Percentiles rank a stretch among this genome's conserved stretches.
These are phyloP conservation scores for Zaprionus capensis DNA, from an alignment of 1,140 invertebrate species.

Conservation along the genomic window DNA sequence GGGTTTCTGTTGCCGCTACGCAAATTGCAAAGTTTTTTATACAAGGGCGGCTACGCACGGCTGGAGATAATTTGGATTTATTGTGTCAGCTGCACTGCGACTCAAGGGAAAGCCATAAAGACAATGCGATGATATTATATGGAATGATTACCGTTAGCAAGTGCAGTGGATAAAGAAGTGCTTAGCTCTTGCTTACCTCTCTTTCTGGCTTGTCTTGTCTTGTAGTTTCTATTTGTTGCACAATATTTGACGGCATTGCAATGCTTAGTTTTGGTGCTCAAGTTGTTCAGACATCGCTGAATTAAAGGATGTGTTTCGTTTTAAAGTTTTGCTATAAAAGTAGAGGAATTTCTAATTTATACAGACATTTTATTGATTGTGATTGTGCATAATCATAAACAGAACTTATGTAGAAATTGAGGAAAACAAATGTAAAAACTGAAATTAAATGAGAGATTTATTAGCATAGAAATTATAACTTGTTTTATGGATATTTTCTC, in stretches of 20 bases:
- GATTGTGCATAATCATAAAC: not conserved
- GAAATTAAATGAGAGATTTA: not conserved
- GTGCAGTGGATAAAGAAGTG: not conserved
- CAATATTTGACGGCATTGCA: not conserved
- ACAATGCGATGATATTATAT: not conserved
- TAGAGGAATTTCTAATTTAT: too few species aligned
- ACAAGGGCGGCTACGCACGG: not conserved
- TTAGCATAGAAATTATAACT: not conserved
- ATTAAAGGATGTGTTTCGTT: too few species aligned
- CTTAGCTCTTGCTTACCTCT: not conserved
- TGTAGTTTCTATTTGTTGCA: not conserved
- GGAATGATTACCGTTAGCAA: not conserved
- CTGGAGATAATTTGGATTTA: conserved; percentile 50
- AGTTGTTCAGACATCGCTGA: too few species aligned
- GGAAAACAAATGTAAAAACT: not conserved
- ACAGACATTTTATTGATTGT: not conserved
- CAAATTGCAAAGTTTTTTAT: conserved; percentile 57
- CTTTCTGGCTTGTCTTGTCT: not conserved
- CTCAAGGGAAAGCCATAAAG: conserved; percentile 33
- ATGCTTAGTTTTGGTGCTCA: not conserved
- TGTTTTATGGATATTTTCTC: not conserved
- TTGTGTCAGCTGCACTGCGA: conserved; percentile 34
- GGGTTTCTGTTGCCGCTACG: conserved; percentile 18
- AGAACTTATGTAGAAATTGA: not conserved
- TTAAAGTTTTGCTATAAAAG: too few species aligned